Evolutionary conservation across 2,888 invertebrate genomes (phyloP), one percentile per base, ranked within the genome.

Genomic region (Chymomyza fuscimana): DNA sequence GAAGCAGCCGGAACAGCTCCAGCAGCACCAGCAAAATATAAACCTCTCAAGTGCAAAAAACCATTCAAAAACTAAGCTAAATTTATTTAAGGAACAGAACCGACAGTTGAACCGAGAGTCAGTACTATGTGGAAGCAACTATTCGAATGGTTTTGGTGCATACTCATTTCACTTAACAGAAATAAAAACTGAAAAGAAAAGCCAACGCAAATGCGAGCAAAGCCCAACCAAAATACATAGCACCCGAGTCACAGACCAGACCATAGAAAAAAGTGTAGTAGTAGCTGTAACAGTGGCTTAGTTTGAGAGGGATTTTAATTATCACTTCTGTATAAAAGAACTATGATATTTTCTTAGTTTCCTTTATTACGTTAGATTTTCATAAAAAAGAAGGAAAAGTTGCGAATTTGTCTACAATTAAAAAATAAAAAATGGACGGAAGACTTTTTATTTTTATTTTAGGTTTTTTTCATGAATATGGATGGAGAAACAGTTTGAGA

Each of bases 41-140:
- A 84, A 84, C 83, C 83, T 84, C 83, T 84, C 83, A 81, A 84
- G 83, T 84, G 83, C 86, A 86, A 86, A 25, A 86, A 86, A 86
- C 83, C 83, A 86, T 86, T 84, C 83, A 84, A 84, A 83, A 84
- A 84, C 83, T 84, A 86, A 84, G 86, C 83, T 80, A 86, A 86
- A 84, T 84, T 84, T 84, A 84, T 84, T 84, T 84, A 84, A 84
- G 83, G 86, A 86, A 86, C 80, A 76, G 71, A 68, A 61, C 58
- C 58, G 64, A 56, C 65, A 68, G 64, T 61, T 69, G 62, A 70
- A 56, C 70, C 73, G 64, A 68, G 36, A 40, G 58, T 40, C 32
- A 29, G 60, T 69, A 63, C 69, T 61, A 56, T 32, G 69, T 67
- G 63, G 40, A 46, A 12, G 40, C 40, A 46, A 46, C 40, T 46